Evolutionary conservation across 2,888 invertebrate genomes (phyloP).

Genomic region (Plebejus anna): DNA sequence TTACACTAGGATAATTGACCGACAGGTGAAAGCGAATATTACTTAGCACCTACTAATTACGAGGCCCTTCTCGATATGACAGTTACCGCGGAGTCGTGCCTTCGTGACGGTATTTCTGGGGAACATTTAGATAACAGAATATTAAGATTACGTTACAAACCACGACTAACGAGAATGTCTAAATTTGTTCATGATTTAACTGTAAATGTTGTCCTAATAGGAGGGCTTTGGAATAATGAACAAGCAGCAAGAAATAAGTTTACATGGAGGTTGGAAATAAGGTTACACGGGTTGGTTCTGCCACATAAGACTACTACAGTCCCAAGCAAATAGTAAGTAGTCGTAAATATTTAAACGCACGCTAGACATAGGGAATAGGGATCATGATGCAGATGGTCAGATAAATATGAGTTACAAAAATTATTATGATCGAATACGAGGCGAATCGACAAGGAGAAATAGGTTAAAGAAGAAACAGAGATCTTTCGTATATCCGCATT

Average conservation of each 20-base stretch:
- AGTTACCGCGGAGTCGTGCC: conserved; percentile 9
- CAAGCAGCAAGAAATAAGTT: neutral
- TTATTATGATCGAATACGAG: no score
- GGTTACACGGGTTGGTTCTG: neutral
- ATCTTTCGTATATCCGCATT: no score
- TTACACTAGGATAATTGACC: conserved; percentile 63
- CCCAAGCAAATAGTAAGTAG: no score
- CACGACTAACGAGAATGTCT: neutral
- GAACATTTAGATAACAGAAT: neutral
- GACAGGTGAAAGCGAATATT: conserved; percentile 67
- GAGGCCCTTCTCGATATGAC: neutral
- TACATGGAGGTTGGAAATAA: neutral
- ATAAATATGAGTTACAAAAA: no score
- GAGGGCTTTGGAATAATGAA: neutral
- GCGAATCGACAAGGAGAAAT: no score
- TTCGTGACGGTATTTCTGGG: conserved; percentile 11
- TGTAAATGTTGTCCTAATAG: neutral
- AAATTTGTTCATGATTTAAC: neutral
- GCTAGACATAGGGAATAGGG: no score
- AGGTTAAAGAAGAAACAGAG: no score
- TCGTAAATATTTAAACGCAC: no score
- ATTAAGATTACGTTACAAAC: conserved; percentile 1
- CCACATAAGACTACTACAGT: no score
- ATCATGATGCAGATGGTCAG: no score
- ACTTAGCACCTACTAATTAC: conserved; percentile 32